Base-by-base conservation (phyloP, 2,797 vertebrate species). In the Sebastes minor region DNA sequence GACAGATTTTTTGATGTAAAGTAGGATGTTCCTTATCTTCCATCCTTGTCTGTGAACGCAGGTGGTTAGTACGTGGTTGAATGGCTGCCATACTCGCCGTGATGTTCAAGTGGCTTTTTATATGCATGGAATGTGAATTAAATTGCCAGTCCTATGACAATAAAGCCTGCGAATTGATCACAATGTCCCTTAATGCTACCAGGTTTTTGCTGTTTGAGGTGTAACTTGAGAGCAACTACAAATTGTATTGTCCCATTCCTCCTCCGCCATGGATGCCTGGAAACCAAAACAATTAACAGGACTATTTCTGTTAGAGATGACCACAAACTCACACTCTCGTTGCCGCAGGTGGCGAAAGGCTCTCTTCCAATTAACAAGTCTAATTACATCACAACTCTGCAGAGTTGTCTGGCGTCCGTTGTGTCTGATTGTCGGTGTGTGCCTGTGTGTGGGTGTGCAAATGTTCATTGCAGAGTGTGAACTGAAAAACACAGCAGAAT, bases 361-460 rank as follows among this genome's bases (percentile, higher is more conserved):
- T 89, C 49, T 67, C 74, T 86, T 89, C 91, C 89, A 93, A 92
- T 93, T 91, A 93, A 92, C 91, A 91, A 82, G 85, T 91, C 75
- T 91, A 89, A 92, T 93, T 87, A 87, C 90, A 92, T 88, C 82
- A 86, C 90, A 86, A 25, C 82, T 90, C 79, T 25, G 70, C 63
- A 14, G 86, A 87, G 67, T 56, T 79, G 76, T 85, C 78, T 75
- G 69, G 52, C 71, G 14, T 87, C 64, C 61, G 69, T 68, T 79
- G 76, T 65, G 87, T 80, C 62, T 46, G 68, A 53, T 42, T 84
- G 84, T 86, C 22, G 7, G 66, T 61, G 30, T 49, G 60, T 12
- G 46, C 3, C 6, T 60, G 42, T 60, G 27, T 7, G 63, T 69
- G 38, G 1, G 65, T 6, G 52, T 63, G 8, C n/a, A 55, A 70